These are phyloP conservation scores for Trachelus stipa DNA, from an alignment of 2,888 invertebrate genomes.

Conservation along the genomic window DNA sequence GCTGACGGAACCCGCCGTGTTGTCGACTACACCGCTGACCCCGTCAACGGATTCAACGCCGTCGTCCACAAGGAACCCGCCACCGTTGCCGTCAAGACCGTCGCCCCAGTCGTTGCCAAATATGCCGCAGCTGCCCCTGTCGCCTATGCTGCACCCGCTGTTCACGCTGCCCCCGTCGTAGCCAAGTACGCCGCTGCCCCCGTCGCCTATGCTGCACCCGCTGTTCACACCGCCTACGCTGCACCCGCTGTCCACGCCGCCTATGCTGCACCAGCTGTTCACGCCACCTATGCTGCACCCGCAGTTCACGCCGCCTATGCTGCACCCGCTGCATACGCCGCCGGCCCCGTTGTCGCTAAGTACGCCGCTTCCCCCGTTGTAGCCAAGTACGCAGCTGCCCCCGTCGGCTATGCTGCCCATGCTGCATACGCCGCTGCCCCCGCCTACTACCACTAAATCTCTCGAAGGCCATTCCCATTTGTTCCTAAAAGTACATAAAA, in stretches of 20 bases:
- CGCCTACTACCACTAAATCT: no score
- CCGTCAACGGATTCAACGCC: slow-evolving; percentile 60
- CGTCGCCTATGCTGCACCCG: slow-evolving; percentile 45
- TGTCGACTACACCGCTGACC: slow-evolving; percentile 60
- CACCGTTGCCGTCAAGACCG: slow-evolving; percentile 33
- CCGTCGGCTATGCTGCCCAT: slow-evolving; percentile 40
- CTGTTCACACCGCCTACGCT: slow-evolving; percentile 39
- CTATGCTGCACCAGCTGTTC: slow-evolving; percentile 53
- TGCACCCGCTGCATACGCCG: slow-evolving; percentile 55
- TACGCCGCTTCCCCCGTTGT: slow-evolving; percentile 39
- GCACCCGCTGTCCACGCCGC: not conserved
- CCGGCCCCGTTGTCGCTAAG: slow-evolving; percentile 40
- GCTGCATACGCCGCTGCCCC: slow-evolving; percentile 44
- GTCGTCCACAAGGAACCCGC: slow-evolving; percentile 58
- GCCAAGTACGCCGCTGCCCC: slow-evolving; percentile 68
- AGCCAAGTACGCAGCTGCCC: slow-evolving; percentile 34
- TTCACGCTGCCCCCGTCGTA: slow-evolving; percentile 69
- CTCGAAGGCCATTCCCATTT: no score
- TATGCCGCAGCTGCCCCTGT: slow-evolving; percentile 64
- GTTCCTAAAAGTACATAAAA: no score
- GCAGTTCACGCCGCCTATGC: slow-evolving; percentile 45
- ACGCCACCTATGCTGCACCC: slow-evolving; percentile 35
- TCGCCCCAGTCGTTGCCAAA: slow-evolving; percentile 68
- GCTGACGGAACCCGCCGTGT: slow-evolving; percentile 65
- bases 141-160: slow-evolving; percentile 66